Evolutionary conservation across 2,113 vertebrate genomes (phyloP).

Genomic region (Choloepus hoffmanni): DNA sequence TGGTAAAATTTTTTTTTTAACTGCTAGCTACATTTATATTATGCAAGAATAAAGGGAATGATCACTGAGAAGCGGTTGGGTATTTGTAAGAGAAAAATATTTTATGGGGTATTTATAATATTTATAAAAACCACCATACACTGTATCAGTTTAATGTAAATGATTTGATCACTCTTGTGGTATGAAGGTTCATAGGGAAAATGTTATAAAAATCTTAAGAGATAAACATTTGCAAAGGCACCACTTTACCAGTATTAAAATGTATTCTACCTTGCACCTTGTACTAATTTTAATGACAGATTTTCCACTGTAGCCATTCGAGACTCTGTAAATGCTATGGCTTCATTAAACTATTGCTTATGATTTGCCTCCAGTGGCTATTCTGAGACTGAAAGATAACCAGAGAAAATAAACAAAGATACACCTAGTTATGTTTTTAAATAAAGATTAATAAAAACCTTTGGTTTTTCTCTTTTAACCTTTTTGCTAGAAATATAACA

Average conservation of each 20-base stretch:
- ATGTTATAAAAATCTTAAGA: neutral
- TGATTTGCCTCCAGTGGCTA: neutral
- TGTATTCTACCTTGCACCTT: slow-evolving; percentile 17
- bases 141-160: slow-evolving; percentile 55
- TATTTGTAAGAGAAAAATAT: slow-evolving; percentile 51
- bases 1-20: neutral
- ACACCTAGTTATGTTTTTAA: slow-evolving; percentile 55
- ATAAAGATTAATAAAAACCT: slow-evolving; percentile 48
- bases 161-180: slow-evolving; percentile 63
- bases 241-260: slow-evolving; percentile 72
- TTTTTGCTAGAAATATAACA: slow-evolving; percentile 8
- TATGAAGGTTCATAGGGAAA: slow-evolving; percentile 34
- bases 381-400: slow-evolving; percentile 19
- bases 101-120: slow-evolving; percentile 43
- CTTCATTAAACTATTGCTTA: slow-evolving; percentile 60
- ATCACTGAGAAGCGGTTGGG: slow-evolving; percentile 2
- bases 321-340: neutral
- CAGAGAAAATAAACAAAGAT: slow-evolving; percentile 13
- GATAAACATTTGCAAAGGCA: slow-evolving; percentile 68
- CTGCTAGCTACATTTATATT: slow-evolving; percentile 36
- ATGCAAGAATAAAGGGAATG: slow-evolving; percentile 54
- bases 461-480: neutral
- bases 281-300: slow-evolving; percentile 64
- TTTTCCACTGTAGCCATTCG: slow-evolving; percentile 62
- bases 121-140: slow-evolving; percentile 57